Evolutionary conservation across 2,888 invertebrate genomes (phyloP).

Genomic region (Nephrocerus scutellatus): DNA sequence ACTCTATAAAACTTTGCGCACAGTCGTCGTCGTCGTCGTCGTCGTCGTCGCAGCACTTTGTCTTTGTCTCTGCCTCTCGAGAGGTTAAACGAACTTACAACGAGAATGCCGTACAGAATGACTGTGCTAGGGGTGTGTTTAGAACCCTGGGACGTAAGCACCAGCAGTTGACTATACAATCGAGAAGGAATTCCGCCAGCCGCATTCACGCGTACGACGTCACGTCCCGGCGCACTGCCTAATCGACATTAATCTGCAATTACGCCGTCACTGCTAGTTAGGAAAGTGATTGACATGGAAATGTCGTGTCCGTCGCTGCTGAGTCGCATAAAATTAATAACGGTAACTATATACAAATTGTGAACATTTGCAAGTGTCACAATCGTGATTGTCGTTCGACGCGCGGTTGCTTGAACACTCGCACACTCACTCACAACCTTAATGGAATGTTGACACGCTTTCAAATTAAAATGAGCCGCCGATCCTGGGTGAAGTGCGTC

Average conservation of each 20-base stretch:
- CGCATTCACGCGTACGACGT: too few species aligned
- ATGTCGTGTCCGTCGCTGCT: background rate
- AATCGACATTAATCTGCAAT: too few species aligned
- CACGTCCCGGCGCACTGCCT: too few species aligned
- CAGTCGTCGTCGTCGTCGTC: too few species aligned
- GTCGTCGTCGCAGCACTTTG: background rate
- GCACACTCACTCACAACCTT: constrained; percentile 5
- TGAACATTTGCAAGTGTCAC: constrained; percentile 14
- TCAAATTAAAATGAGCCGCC: constrained; percentile 16
- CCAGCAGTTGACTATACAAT: too few species aligned
- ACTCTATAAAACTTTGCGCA: too few species aligned
- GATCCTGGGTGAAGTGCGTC: too few species aligned
- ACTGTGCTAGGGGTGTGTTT: too few species aligned
- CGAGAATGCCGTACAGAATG: background rate
- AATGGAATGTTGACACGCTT: constrained; percentile 19
- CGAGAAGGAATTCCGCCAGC: too few species aligned
- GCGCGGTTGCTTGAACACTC: constrained; percentile 1
- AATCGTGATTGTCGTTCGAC: constrained; percentile 6
- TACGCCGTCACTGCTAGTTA: constrained; percentile 5
- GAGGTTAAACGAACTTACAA: constrained; percentile 1
- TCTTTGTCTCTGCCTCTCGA: background rate
- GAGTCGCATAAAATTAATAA: constrained; percentile 4
- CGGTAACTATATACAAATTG: background rate
- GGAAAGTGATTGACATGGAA: constrained; percentile 11
- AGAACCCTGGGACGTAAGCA: too few species aligned